phyloP scores from a whole-genome alignment of 2,888 invertebrate species.

The Cheilosia grossa region DNA sequence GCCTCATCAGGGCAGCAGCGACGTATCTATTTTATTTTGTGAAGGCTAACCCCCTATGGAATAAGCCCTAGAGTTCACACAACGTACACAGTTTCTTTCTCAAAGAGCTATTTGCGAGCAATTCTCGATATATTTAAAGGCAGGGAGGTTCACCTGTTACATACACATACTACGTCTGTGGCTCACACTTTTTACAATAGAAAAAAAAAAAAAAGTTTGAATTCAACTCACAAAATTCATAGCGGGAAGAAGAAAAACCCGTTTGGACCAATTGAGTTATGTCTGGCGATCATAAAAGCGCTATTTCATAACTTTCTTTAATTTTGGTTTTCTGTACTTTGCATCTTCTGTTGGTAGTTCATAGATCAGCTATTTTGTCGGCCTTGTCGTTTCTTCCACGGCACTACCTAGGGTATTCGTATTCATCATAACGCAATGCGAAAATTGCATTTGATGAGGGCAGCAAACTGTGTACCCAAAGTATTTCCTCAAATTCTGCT shows the following conservation, averaged over 20 bases:
- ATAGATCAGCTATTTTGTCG: constrained; percentile 24
- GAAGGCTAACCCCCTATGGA: constrained; percentile 32
- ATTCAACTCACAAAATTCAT: constrained; percentile 52
- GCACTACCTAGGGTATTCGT: constrained; percentile 7
- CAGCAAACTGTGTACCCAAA: not conserved
- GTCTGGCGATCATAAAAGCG: constrained; percentile 49
- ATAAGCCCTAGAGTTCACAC: constrained; percentile 33
- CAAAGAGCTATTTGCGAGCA: constrained; percentile 4
- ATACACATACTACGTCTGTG: constrained; percentile 12
- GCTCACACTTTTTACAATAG: constrained; percentile 31
- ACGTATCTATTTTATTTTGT: constrained; percentile 23
- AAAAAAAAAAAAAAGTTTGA: constrained; percentile 12
- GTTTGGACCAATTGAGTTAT: constrained; percentile 58
- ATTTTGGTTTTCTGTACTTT: constrained; percentile 26
- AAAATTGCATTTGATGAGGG: constrained; percentile 38
- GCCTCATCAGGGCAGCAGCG: constrained; percentile 14
- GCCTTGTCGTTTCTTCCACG: constrained; percentile 44
- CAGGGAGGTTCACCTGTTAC: constrained; percentile 12
- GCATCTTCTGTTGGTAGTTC: constrained; percentile 32
- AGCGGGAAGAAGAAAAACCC: constrained; percentile 45
- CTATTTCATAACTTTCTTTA: constrained; percentile 65
- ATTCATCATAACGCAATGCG: constrained; percentile 42
- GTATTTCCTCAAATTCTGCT: constrained; percentile 18
- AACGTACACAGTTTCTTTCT: constrained; percentile 30
- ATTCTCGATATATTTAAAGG: constrained; percentile 8